Base-by-base conservation (phyloP, 1,140 invertebrate species). In the Teleopsis dalmanni region DNA sequence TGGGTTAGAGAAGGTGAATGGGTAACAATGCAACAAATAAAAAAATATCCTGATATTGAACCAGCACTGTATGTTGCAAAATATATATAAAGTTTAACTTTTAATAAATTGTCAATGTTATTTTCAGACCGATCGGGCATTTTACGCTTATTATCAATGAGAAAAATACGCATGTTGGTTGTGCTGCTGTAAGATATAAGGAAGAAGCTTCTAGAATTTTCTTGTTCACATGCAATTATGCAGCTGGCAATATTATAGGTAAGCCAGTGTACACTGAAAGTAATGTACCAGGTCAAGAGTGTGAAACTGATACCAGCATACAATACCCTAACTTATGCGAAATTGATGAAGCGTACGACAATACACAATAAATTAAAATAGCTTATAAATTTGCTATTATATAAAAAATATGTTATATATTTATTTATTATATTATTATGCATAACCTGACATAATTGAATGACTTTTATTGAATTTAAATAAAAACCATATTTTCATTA, bases 221-320 rank as follows among this genome's bases (percentile, higher is more conserved):
- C 16, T 44, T 52, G 25, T 26, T 48, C n/a, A 35, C 51, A 7
- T 52, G 51, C 31, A 52, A 52, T 31, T 52, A 52, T 40, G 46
- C 51, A 11, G 38, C 37, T 13, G 48, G 46, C 23, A 52, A 52
- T 37, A 48, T 48, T 16, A 41, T 48, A 5, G 27, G 25, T 5
- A 25, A 31, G 16, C 40, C 38, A 33, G 31, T 50, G 22, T 50
- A 50, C 31, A 23, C 31, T n/a, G 13, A 21, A n/a, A 34, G 48
- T n/a, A 11, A 33, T n/a, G 11, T 22, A 13, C 10, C 42, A 27
- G 42, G 14, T 33, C 13, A n/a, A 8, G 19, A 16, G 21, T 44
- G 42, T 31, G 23, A 27, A 10, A 44, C 42, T n/a, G 42, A 31
- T 13, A 33, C 27, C 27, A 44, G 34, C 34, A 18, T 19, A 10